Evolutionary conservation across 2,888 invertebrate species (phyloP).

Genomic region (Leptothorax acervorum): DNA sequence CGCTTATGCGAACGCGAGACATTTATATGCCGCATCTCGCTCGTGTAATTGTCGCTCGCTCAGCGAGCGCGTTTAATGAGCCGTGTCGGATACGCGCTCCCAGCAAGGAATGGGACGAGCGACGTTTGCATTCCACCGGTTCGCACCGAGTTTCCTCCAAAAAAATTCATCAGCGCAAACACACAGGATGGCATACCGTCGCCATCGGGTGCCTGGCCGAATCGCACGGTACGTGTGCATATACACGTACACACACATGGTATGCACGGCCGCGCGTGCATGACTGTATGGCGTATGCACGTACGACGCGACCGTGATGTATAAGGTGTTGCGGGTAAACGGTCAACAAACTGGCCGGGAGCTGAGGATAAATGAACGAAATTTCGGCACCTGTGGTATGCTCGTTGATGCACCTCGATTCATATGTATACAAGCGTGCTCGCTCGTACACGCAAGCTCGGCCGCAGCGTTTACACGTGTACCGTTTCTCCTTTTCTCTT

Average conservation of each 20-base stretch:
- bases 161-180: constrained; percentile 72
- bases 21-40: constrained; percentile 45
- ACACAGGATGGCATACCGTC: constrained; percentile 68
- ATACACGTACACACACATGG: background rate
- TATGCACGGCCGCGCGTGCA: constrained; percentile 46
- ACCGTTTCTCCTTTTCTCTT: background rate
- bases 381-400: constrained; percentile 72
- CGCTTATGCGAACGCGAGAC: constrained; percentile 15
- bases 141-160: constrained; percentile 66
- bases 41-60: constrained; percentile 68
- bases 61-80: constrained; percentile 72
- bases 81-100: constrained; percentile 67
- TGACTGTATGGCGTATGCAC: constrained; percentile 28
- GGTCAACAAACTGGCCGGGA: constrained; percentile 68
- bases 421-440: constrained; percentile 49
- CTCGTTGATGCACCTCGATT: constrained; percentile 59
- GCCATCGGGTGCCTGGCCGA: constrained; percentile 36
- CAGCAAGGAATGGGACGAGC: constrained; percentile 59
- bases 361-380: constrained; percentile 73
- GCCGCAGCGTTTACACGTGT: constrained; percentile 57
- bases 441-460: constrained; percentile 35
- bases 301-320: constrained; percentile 52
- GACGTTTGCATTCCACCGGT: constrained; percentile 63
- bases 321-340: constrained; percentile 72
- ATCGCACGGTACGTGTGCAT: background rate